Base-by-base conservation (phyloP, 2,888 invertebrate species). In the Monochamus alternatus region DNA sequence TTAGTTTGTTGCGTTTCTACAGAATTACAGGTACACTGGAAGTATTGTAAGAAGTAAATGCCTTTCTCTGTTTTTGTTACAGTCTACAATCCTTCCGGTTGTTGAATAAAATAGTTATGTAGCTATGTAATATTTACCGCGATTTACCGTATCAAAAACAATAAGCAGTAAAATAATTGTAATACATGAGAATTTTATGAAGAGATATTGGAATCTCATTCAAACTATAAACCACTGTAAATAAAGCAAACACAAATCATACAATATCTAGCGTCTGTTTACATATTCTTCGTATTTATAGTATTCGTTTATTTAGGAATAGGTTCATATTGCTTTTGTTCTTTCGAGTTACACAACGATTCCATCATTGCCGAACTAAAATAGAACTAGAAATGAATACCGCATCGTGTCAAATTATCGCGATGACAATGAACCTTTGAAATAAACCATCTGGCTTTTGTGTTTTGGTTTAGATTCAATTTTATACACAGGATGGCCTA, bases 251-350 rank as follows among this genome's bases (percentile, higher is more conserved):
- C 9, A 47, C 47, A 47, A 8, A 8, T 47, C 12, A 47, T 12
- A 47, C 10, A 10, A 12, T 12, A 8, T 47, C 10, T 47, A 12
- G 10, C 47, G 9, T 47, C 47, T 47, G 47, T 47, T 47, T 47
- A 47, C 12, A 47, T 38, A 64, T 44, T 38, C 64, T 14, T 43
- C 5, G 59, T 68, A 68, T 68, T 59, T 66, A 43, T 58, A 68
- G 59, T 43, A 55, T 58, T 66, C 22, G 68, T 68, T 68, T 68
- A 44, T 68, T 68, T 68, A 68, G 22, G 22, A 38, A 30, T 58
- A 38, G 38, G 7, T 38, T 38, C 38, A 4, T 47, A 47, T 44
- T 51, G 43, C 8, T 31, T 55, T 51, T 44, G 14, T 66, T 64
- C 44, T 47, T 51, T 22, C 44, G 22, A 65, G 12, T 5, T 12